phyloP scores from a whole-genome alignment of 2,888 invertebrate species.

The Dascillus cervinus region DNA sequence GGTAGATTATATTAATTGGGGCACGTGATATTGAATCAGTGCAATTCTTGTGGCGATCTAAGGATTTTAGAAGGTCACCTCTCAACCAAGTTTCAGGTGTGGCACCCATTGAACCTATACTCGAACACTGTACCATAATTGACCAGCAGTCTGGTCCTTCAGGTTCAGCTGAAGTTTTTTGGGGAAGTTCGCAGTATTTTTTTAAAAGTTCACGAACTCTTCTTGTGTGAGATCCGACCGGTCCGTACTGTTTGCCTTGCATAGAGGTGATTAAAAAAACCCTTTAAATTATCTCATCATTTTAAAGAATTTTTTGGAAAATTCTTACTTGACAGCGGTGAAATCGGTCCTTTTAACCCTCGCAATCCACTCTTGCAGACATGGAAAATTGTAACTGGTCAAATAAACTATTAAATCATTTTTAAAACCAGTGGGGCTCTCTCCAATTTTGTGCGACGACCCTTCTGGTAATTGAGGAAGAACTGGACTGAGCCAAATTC shows the following conservation, averaged over 20 bases:
- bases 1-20: constrained; percentile 58
- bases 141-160: constrained; percentile 39
- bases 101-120: constrained; percentile 79
- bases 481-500: constrained; percentile 82
- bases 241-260: constrained; percentile 84
- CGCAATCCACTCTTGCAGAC: constrained; percentile 65
- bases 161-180: constrained; percentile 32
- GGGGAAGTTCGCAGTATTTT: constrained; percentile 51
- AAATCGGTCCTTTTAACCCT: constrained; percentile 74
- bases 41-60: constrained; percentile 48
- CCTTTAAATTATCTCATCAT: no score
- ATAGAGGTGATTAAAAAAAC: constrained; percentile 80
- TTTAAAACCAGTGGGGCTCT: constrained; percentile 80
- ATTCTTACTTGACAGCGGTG: constrained; percentile 64
- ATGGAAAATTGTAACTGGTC: constrained; percentile 59
- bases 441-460: constrained; percentile 52
- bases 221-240: no score
- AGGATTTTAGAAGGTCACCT: constrained; percentile 62
- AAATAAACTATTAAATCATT: constrained; percentile 69
- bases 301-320: no score
- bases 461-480: constrained; percentile 58
- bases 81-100: constrained; percentile 66
- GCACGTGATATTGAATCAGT: constrained; percentile 49
- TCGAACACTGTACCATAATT: constrained; percentile 81
- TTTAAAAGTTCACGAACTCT: constrained; percentile 55